A percentile compares a stretch with the other conserved stretches of the same genome.
These are phyloP conservation scores for Leptopilina boulardi DNA, from an alignment of 1,140 invertebrate genomes.

Conservation along the genomic window DNA sequence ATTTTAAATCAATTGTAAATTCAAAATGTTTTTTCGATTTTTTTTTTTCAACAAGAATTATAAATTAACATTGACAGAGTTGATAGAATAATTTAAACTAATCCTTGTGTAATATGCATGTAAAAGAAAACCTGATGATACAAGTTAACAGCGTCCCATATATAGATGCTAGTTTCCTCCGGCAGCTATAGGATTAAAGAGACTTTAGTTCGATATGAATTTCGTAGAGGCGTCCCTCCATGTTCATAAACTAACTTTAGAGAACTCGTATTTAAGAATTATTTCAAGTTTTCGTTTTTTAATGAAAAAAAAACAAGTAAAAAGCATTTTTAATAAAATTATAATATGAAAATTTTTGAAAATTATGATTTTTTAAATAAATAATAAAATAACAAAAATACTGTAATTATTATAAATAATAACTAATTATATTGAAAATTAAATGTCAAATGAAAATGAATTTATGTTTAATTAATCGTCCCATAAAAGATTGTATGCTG, in stretches of 20 bases:
- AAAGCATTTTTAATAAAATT: not conserved
- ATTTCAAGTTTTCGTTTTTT: not conserved
- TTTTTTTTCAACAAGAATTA: too few relatives aligned
- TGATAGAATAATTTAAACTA: not conserved
- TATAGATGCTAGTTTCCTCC: conserved; percentile 4
- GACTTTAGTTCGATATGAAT: conserved; percentile 3
- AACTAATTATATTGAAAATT: too few relatives aligned
- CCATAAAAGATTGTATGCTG: not conserved
- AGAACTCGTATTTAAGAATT: not conserved
- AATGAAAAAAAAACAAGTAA: not conserved
- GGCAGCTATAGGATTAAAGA: conserved; percentile 15
- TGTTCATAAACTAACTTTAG: conserved; percentile 9
- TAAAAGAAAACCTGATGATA: not conserved
- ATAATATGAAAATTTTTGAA: not conserved
- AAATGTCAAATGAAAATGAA: not conserved
- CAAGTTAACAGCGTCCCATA: not conserved
- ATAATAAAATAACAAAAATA: too few relatives aligned
- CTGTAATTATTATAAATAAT: too few relatives aligned
- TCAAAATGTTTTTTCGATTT: too few relatives aligned
- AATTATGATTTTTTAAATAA: not conserved
- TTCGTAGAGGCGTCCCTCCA: not conserved
- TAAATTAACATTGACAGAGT: not conserved
- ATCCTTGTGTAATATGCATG: not conserved
- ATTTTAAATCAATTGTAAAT: too few relatives aligned
- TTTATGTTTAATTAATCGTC: not conserved